Evolutionary conservation across 2,797 vertebrate species (phyloP), one percentile per base, ranked within the genome.

Genomic region (Oceanodroma leucorhoa): DNA sequence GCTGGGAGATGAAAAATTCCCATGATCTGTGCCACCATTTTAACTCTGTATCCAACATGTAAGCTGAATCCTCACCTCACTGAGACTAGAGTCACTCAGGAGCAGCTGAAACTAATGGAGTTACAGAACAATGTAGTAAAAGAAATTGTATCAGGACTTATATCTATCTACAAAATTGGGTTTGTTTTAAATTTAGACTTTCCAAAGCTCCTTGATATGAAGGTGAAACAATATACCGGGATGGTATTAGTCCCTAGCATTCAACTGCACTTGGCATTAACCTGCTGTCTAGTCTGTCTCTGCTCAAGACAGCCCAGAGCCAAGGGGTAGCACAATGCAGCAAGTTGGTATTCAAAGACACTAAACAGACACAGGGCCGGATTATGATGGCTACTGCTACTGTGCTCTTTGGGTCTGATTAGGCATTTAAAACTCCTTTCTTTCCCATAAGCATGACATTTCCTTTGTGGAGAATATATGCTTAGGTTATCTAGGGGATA

Each of bases 281-380:
- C 17, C 34, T 71, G n/a, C 32, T 62, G 12, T 29, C 20, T 53
- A 26, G 12, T 43, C 30, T 82, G 17, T 48, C 30, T 76, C 51
- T 79, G 38, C 22, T 46, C 30, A 61, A 36, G 48, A 81, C 41
- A 85, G 51, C 43, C 32, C 43, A 81, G 45, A 78, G 20, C 19
- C 10, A 21, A 76, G n/a, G 22, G 22, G 14, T 11, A 66, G 41
- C 11, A 34, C 30, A 69, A 4, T 8, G 40, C 27, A 75, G 27
- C 16, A 62, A 73, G 10, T 0, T 30, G 36, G 10, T 61, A 30
- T 32, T 83, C 14, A 6, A 65, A 75, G 71, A 26, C 17, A 24
- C 3, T 46, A 22, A 61, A 38, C 10, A 58, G 58, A 51, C 14
- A 32, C 1, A 43, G 23, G 50, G 11, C 2, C 0, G 0, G n/a